Evolutionary conservation across 2,113 vertebrate genomes (phyloP).

Genomic region (Speoplatyrhinus poulsoni): DNA sequence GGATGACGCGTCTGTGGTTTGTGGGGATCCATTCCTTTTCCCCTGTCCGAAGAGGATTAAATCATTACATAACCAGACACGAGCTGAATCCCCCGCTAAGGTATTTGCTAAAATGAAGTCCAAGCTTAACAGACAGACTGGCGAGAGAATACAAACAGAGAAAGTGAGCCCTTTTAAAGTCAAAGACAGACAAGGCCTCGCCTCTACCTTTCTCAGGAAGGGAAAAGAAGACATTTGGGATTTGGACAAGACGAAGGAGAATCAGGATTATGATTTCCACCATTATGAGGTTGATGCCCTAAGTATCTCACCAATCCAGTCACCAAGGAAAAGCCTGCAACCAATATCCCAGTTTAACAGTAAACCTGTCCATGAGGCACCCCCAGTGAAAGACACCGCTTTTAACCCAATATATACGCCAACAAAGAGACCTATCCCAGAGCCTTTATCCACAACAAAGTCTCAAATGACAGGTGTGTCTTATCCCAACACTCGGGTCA

Average conservation of each 20-base stretch:
- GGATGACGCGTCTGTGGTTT: slow-evolving; percentile 3
- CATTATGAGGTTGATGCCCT: slow-evolving; percentile 48
- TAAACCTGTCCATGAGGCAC: not conserved
- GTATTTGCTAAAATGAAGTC: slow-evolving; percentile 75
- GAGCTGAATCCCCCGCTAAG: slow-evolving; percentile 70
- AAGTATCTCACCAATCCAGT: slow-evolving; percentile 67
- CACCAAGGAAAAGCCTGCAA: slow-evolving; percentile 31
- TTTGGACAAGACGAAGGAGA: not conserved
- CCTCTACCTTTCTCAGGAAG: slow-evolving; percentile 8
- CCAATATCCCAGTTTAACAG: not conserved
- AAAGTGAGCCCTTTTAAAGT: not conserved
- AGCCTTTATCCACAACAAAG: slow-evolving; percentile 19
- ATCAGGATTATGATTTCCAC: not conserved
- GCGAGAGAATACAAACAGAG: not conserved
- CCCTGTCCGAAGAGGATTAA: not conserved
- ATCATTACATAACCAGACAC: slow-evolving; percentile 6
- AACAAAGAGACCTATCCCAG: slow-evolving; percentile 5
- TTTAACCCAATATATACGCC: not conserved
- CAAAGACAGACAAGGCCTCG: not conserved
- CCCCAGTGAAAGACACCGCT: rapidly evolving
- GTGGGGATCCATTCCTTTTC: not conserved
- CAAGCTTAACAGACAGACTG: slow-evolving; percentile 51
- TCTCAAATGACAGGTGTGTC: not conserved
- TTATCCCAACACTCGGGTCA: not conserved
- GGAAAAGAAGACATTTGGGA: not conserved